A percentile compares a stretch with the other conserved stretches of the same genome.
Conservation (phyloP, 2,888 invertebrate genomes). For the Amphimallon solstitiale region DNA sequence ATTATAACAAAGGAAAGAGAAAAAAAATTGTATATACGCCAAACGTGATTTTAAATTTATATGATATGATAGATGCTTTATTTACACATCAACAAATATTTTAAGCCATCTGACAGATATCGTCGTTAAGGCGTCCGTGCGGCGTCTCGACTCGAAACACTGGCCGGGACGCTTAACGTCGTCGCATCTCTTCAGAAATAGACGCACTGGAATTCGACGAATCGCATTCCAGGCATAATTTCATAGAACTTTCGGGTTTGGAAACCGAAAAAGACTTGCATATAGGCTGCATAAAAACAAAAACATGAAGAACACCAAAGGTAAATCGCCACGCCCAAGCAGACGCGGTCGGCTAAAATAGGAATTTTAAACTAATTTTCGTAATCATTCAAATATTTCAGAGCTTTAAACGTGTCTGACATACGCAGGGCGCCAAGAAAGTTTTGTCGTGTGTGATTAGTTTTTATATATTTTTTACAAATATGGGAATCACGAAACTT, state of each 20-base stretch:
- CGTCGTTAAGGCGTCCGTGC: constrained; percentile 20
- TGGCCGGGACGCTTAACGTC: constrained; percentile 22
- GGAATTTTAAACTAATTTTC: background rate
- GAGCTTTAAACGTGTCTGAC: background rate
- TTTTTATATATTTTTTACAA: no score
- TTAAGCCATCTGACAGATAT: constrained; percentile 33
- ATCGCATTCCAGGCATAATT: constrained; percentile 35
- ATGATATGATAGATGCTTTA: constrained; percentile 29
- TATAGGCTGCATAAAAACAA: constrained; percentile 8
- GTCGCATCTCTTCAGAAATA: constrained; percentile 42
- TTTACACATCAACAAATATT: constrained; percentile 37
- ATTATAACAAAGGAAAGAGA: constrained; percentile 11
- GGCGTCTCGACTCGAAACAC: constrained; percentile 27
- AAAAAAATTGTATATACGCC: constrained; percentile 14
- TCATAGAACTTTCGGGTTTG: constrained; percentile 21
- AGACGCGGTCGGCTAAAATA: constrained; percentile 15
- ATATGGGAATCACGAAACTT: no score
- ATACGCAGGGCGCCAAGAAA: no score
- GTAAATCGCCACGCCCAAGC: background rate
- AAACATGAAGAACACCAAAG: background rate
- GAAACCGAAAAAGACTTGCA: constrained; percentile 32
- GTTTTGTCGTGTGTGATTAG: no score
- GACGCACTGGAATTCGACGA: constrained; percentile 42
- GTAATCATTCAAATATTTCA: background rate
- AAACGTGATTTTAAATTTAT: background rate